Percentiles rank a stretch among this genome's conserved stretches.
Conservation (phyloP, 2,113 vertebrate species). For the Stigmatopora argus region DNA sequence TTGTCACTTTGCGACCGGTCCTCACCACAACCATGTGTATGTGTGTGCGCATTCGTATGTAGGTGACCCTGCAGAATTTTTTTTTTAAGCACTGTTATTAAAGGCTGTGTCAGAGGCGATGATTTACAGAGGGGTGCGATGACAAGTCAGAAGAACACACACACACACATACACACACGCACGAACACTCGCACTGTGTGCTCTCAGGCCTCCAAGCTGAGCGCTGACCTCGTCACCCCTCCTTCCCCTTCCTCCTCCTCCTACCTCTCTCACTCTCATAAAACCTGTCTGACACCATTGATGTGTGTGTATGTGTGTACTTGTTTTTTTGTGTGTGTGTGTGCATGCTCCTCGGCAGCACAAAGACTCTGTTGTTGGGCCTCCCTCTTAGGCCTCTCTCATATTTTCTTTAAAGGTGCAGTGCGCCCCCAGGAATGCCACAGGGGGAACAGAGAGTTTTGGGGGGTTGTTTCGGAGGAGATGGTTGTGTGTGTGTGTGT, state of each 20-base stretch:
- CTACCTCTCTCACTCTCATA: slow-evolving; percentile 68
- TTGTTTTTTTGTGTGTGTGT: slow-evolving; percentile 12
- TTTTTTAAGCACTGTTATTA: slow-evolving; percentile 72
- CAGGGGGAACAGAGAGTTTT: slow-evolving; percentile 53
- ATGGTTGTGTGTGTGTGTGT: slow-evolving; percentile 18
- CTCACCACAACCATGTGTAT: neutral
- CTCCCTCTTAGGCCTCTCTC: slow-evolving; percentile 68
- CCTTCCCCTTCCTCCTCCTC: slow-evolving; percentile 65
- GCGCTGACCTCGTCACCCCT: slow-evolving; percentile 73
- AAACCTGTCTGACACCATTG: slow-evolving; percentile 73
- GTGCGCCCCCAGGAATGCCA: slow-evolving; percentile 63
- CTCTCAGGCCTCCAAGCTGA: slow-evolving; percentile 72
- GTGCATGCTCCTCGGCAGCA: slow-evolving; percentile 56
- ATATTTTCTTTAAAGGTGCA: slow-evolving; percentile 81
- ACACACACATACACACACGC: slow-evolving; percentile 29
- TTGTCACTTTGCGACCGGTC: slow-evolving; percentile 32
- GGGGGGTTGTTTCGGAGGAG: slow-evolving; percentile 36
- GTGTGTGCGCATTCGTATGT: slow-evolving; percentile 18
- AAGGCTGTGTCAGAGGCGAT: slow-evolving; percentile 74
- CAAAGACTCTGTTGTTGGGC: slow-evolving; percentile 77
- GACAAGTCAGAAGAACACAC: slow-evolving; percentile 75
- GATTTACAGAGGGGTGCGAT: slow-evolving; percentile 76
- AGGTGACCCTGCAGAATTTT: slow-evolving; percentile 63
- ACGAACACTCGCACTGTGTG: slow-evolving; percentile 47
- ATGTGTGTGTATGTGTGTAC: slow-evolving; percentile 47